Evolutionary conservation across 2,113 vertebrate genomes (phyloP).

Genomic region (Phrynosoma blainvillii): DNA sequence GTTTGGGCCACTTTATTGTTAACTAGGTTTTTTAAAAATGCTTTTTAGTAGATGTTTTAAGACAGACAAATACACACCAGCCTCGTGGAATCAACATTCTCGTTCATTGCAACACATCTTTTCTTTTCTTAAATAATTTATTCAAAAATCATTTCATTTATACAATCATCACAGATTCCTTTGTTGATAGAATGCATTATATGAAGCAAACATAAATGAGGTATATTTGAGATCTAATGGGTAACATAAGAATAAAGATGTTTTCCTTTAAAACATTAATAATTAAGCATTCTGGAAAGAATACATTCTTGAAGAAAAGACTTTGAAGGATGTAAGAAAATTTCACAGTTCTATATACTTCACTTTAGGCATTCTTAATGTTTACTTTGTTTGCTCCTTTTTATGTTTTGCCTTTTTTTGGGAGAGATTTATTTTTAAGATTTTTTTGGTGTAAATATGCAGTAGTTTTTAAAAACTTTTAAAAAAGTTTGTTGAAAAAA

Average conservation of each 20-base stretch:
- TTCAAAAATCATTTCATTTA: constrained; percentile 14
- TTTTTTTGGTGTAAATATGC: constrained; percentile 73
- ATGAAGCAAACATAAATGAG: rapidly evolving
- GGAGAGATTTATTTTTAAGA: constrained; percentile 64
- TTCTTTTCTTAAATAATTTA: constrained; percentile 37
- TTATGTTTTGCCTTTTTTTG: constrained; percentile 59
- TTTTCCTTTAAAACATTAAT: constrained; percentile 63
- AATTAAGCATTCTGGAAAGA: constrained; percentile 74
- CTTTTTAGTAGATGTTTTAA: constrained; percentile 47
- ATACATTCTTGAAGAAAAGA: constrained; percentile 55
- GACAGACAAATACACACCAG: constrained; percentile 39
- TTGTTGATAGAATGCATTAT: constrained; percentile 48
- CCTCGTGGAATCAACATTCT: constrained; percentile 16
- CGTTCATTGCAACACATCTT: not conserved
- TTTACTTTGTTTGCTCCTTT: constrained; percentile 51
- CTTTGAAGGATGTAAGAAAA: constrained; percentile 46
- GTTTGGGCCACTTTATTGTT: constrained; percentile 64
- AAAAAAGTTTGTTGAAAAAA: constrained; percentile 66
- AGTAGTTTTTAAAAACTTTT: constrained; percentile 63
- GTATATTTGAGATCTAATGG: constrained; percentile 9
- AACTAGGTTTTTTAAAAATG: constrained; percentile 64
- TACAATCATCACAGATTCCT: constrained; percentile 44
- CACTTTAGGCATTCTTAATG: constrained; percentile 58
- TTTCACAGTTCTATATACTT: constrained; percentile 62
- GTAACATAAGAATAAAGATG: constrained; percentile 10